A percentile compares a stretch with the other conserved stretches of the same genome.
These are phyloP conservation scores for Numenius phaeopus DNA, from an alignment of 2,797 vertebrate species.

Conservation along the genomic window DNA sequence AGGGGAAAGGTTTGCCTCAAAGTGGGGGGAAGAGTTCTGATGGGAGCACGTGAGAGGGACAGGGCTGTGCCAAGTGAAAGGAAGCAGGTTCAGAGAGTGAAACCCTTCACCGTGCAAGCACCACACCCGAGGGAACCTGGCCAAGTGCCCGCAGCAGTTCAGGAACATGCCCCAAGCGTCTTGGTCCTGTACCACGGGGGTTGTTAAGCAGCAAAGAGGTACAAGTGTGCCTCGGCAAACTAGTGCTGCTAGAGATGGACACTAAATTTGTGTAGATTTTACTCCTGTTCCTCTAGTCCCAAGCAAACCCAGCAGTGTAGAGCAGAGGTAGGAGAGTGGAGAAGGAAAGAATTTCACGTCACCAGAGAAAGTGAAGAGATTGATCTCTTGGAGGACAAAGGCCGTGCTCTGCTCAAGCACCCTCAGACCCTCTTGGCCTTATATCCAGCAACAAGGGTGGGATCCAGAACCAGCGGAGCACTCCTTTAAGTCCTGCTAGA, in stretches of 20 bases:
- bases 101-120: neutral
- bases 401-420: neutral
- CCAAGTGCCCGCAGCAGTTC: neutral
- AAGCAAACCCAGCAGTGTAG: neutral
- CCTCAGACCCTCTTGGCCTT: neutral
- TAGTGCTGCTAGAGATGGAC: neutral
- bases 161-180: neutral
- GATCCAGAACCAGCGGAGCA: neutral
- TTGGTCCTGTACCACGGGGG: rapidly evolving
- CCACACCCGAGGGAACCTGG: neutral
- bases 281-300: neutral
- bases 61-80: neutral
- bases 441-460: neutral
- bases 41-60: neutral
- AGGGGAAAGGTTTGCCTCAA: neutral
- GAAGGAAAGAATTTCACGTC: neutral
- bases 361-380: neutral
- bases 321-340: neutral
- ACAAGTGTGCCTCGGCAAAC: neutral
- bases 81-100: neutral
- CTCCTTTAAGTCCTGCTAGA: neutral
- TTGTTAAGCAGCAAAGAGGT: neutral
- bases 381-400: neutral
- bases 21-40: neutral
- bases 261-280: neutral